Evolutionary conservation across 2,113 vertebrate species (phyloP), one percentile per base, ranked within the genome.

Genomic region (Gymnobelideus leadbeateri): DNA sequence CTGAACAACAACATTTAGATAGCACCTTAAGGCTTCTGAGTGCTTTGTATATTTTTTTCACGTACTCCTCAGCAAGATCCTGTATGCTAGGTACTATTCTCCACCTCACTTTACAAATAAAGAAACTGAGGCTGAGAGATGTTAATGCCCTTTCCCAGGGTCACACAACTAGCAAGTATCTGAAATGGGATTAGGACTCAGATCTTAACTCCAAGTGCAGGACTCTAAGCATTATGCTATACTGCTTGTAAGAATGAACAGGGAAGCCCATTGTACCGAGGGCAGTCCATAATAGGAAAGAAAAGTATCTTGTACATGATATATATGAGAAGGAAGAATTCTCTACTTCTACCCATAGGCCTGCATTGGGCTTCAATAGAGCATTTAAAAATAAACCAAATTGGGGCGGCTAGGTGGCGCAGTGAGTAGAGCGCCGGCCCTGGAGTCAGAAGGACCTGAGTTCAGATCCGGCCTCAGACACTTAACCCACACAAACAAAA

Each of bases 71-170:
- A 49, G 1, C 31, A 14, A 93, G 91, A 91, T 28, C 91, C 31
- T 8, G 61, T 46, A 89, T 25, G 0, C 31, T 89, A 54, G 10
- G 16, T 92, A 92, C 43, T 93, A 47, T 4, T 68, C 12, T 3
- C 57, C 37, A 91, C 92, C 94, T 16, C 43, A 68, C 11, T 68
- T 92, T 96, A 94, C 50, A 90, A 28, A n/a, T 89, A 54, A 26
- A 31, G 89, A 92, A 77, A 90, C 54, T n/a, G 21, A 96, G 94
- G 47, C 37, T 94, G 90, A 94, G 51, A 57, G 52, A 95, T 89
- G 91, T 23, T 6, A 5, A n/a, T 31, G 37, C 89, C 89, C n/a
- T 68, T 90, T 51, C 92, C 8, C 49, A 94, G 54, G 4, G 0
- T 96, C 89, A 21, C 16, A 14, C 0, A 51, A 3, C 91, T 91